Conservation (phyloP, 2,113 vertebrate species). For the Prunella himalayana region DNA sequence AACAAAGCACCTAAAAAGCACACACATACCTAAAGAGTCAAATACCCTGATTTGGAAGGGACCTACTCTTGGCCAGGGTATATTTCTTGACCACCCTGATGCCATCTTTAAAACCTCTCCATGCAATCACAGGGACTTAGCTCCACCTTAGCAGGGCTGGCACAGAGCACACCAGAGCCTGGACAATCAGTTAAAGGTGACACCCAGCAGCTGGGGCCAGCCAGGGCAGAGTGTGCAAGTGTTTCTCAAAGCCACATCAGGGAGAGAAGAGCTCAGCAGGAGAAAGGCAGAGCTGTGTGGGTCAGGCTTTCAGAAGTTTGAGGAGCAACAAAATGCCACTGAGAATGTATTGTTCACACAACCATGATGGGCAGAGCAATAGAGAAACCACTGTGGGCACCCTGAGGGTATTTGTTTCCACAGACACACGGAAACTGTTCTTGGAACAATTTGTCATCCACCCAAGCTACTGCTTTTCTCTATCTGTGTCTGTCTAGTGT, state of each 20-base stretch:
- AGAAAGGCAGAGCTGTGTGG: background rate
- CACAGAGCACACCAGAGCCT: background rate
- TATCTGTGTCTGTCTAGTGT: background rate
- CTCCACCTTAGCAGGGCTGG: background rate
- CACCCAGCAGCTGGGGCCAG: background rate
- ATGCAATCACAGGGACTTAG: background rate
- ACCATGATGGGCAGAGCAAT: background rate
- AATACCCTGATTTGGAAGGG: background rate
- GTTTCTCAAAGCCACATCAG: background rate
- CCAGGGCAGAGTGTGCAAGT: fast-evolving
- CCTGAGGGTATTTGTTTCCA: slow-evolving; percentile 12
- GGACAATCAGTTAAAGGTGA: background rate
- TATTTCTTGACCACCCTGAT: background rate
- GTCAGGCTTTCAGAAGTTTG: background rate
- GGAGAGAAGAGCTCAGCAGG: background rate
- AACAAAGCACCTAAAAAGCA: background rate
- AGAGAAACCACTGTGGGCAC: background rate
- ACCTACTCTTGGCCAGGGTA: background rate
- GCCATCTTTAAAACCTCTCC: background rate
- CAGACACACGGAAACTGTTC: background rate
- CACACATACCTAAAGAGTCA: background rate
- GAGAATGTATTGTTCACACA: background rate
- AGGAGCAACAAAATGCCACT: background rate
- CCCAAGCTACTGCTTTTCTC: background rate
- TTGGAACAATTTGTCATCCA: slow-evolving; percentile 21